phyloP scores from a whole-genome alignment of 2,113 vertebrate genomes.

The Hucho hucho region DNA sequence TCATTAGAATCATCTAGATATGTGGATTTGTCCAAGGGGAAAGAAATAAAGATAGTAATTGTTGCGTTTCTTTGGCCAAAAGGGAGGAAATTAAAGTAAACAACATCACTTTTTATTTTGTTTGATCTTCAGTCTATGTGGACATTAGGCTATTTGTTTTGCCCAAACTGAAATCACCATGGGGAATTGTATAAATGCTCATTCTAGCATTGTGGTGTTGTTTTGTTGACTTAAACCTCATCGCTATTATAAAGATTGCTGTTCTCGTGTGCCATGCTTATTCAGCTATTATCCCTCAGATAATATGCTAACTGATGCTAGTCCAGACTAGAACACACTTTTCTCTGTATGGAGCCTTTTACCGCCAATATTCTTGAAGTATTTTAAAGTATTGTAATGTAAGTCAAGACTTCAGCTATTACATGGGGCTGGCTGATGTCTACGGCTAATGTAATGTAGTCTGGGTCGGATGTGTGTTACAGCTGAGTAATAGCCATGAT shows the following conservation, averaged over 20 bases:
- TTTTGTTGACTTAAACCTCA: constrained; percentile 2
- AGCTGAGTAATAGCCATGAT: constrained; percentile 28
- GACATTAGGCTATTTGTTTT: background rate
- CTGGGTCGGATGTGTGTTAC: constrained; percentile 14
- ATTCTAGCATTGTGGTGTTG: background rate
- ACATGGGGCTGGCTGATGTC: constrained; percentile 6
- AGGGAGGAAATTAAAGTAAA: background rate
- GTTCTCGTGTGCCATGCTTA: background rate
- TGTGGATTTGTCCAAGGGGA: background rate
- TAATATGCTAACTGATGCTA: constrained; percentile 17
- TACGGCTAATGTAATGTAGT: constrained; percentile 24
- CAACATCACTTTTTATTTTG: background rate
- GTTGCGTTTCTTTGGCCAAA: background rate
- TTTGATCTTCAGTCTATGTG: background rate
- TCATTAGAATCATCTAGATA: constrained; percentile 14
- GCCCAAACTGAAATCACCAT: background rate
- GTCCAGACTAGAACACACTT: constrained; percentile 6
- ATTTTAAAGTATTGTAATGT: background rate
- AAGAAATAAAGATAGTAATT: background rate
- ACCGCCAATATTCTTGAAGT: background rate
- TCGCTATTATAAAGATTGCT: background rate
- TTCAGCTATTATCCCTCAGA: constrained; percentile 18
- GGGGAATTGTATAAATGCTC: background rate
- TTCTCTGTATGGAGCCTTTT: background rate
- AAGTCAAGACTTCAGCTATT: constrained; percentile 36